Evolutionary conservation across 1,140 invertebrate species (phyloP).

Genomic region (Drosophila watanabei): DNA sequence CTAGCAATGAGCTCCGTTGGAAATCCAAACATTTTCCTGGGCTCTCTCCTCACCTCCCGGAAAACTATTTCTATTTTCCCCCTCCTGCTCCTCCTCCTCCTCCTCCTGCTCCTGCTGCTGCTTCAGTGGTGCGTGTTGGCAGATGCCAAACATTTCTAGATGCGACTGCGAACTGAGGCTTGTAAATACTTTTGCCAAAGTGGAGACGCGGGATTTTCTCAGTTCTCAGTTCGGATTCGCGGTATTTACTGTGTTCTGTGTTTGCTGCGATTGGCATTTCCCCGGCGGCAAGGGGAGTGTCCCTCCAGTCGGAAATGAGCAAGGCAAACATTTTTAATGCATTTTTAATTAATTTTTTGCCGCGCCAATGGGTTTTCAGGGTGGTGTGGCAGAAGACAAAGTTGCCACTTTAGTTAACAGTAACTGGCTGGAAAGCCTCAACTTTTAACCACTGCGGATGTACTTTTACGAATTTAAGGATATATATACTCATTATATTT

Average conservation of each 20-base stretch:
- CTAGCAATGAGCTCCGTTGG: slow-evolving; percentile 79
- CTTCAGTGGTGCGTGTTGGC: slow-evolving; percentile 80
- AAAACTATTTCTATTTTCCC: slow-evolving; percentile 1
- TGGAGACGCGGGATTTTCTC: slow-evolving; percentile 78
- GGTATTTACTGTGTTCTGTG: slow-evolving; percentile 53
- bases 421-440: not conserved
- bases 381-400: slow-evolving; percentile 26
- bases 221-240: slow-evolving; percentile 37
- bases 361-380: slow-evolving; percentile 24
- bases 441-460: slow-evolving; percentile 1
- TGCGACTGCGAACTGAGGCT: slow-evolving; percentile 78
- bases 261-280: slow-evolving; percentile 57
- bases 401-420: slow-evolving; percentile 35
- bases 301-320: slow-evolving; percentile 13
- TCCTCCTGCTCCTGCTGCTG: slow-evolving; percentile 16
- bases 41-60: slow-evolving; percentile 18
- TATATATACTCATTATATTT: not conserved
- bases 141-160: slow-evolving; percentile 83
- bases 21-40: slow-evolving; percentile 74
- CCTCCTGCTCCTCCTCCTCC: not conserved
- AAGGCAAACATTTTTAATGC: slow-evolving; percentile 66
- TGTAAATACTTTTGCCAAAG: slow-evolving; percentile 81
- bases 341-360: slow-evolving; percentile 79
- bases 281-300: slow-evolving; percentile 3
- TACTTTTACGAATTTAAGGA: not conserved